Evolutionary conservation across 2,797 vertebrate genomes (phyloP).

Genomic region (Fistularia commersonii): DNA sequence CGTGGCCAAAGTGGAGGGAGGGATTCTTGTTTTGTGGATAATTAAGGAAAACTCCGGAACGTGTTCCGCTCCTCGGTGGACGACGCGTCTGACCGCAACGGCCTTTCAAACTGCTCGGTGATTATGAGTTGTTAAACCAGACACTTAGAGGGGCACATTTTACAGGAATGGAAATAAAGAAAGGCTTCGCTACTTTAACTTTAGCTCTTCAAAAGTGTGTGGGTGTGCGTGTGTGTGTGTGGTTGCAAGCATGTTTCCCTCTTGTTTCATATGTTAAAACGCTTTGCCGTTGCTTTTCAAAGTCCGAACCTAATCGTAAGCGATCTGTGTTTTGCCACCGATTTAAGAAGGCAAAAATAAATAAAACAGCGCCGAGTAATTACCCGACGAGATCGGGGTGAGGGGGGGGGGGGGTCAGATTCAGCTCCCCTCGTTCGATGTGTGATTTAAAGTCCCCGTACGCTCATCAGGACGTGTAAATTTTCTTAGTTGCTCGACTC

Average conservation of each 20-base stretch:
- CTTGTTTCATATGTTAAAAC: too few species aligned
- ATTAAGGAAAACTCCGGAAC: slow-evolving; percentile 60
- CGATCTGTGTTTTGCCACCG: too few species aligned
- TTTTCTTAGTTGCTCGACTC: slow-evolving; percentile 45
- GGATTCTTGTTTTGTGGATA: slow-evolving; percentile 54
- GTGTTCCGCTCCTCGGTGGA: slow-evolving; percentile 35
- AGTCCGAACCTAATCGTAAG: too few species aligned
- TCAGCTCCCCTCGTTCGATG: slow-evolving; percentile 14
- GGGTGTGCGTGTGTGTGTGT: not conserved
- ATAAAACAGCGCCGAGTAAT: too few species aligned
- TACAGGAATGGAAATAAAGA: slow-evolving; percentile 30
- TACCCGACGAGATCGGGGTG: too few species aligned
- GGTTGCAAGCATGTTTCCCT: not conserved
- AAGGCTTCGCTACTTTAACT: slow-evolving; percentile 13
- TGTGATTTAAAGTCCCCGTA: slow-evolving; percentile 26
- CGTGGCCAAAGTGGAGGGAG: slow-evolving; percentile 31
- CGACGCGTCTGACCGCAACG: slow-evolving; percentile 59
- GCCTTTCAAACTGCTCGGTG: slow-evolving; percentile 66
- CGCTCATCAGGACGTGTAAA: slow-evolving; percentile 40
- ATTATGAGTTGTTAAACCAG: slow-evolving; percentile 72
- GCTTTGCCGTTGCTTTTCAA: too few species aligned
- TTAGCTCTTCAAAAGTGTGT: slow-evolving; percentile 26
- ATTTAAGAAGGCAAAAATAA: too few species aligned
- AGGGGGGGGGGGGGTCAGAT: slow-evolving; percentile 9
- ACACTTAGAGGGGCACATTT: slow-evolving; percentile 47